phyloP scores from a whole-genome alignment of 2,888 invertebrate species.

The Andrena haemorrhoa region DNA sequence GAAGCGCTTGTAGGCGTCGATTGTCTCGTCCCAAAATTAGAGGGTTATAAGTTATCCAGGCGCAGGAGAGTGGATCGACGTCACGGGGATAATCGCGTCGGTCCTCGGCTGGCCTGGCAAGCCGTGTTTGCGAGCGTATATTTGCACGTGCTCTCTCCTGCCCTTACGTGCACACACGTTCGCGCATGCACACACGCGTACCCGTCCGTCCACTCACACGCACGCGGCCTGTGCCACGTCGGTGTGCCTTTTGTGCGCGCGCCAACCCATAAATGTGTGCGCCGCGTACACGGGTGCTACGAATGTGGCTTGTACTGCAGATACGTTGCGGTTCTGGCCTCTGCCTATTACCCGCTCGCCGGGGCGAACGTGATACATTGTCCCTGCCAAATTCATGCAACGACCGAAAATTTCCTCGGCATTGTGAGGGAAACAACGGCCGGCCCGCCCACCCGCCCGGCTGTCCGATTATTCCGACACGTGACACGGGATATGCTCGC shows the following conservation, averaged over 20 bases:
- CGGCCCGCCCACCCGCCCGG: not conserved
- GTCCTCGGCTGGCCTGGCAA: conserved; percentile 1
- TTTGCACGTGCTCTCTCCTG: conserved; percentile 39
- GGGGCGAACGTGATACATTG: conserved; percentile 70
- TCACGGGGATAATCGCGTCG: conserved; percentile 14
- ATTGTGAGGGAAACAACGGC: conserved; percentile 37
- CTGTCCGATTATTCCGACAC: conserved; percentile 48
- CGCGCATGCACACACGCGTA: not conserved
- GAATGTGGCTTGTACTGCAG: conserved; percentile 78
- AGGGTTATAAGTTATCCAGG: not conserved
- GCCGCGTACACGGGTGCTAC: conserved; percentile 59
- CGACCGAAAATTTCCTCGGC: conserved; percentile 66
- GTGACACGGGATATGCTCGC: conserved; percentile 30
- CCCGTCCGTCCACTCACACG: not conserved
- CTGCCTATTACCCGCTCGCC: conserved; percentile 57
- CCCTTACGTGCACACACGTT: conserved; percentile 5
- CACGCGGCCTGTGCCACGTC: not conserved
- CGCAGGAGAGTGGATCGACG: not conserved
- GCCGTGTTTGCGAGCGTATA: conserved; percentile 2
- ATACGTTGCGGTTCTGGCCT: conserved; percentile 77
- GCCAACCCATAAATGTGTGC: conserved; percentile 25
- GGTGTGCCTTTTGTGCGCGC: conserved; percentile 31
- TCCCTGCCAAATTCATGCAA: conserved; percentile 75
- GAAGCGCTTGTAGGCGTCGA: too few species aligned
- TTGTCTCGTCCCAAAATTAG: conserved; percentile 2